Conservation (phyloP, 2,113 vertebrate species). For the Neodon shergylaensis region DNA sequence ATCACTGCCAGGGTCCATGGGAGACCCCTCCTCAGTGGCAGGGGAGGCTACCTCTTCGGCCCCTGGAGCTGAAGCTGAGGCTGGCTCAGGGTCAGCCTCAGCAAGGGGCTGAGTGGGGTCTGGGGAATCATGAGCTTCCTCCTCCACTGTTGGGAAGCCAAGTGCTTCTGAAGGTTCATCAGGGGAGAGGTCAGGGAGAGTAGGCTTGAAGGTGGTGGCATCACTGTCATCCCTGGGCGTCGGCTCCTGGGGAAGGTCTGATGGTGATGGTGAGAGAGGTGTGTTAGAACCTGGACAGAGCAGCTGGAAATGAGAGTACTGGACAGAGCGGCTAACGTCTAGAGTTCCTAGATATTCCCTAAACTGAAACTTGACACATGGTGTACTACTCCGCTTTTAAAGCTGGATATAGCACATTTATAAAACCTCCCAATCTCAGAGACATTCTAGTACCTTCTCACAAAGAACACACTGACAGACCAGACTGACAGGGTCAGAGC, state of each 20-base stretch:
- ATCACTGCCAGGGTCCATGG: constrained; percentile 92
- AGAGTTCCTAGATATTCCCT: background rate
- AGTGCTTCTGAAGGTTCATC: constrained; percentile 94
- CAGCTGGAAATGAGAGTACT: rapidly evolving
- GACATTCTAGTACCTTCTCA: background rate
- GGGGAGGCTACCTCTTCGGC: constrained; percentile 82
- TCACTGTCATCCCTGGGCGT: constrained; percentile 92
- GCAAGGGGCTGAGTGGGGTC: constrained; percentile 72
- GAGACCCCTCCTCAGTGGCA: constrained; percentile 85
- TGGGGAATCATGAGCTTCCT: constrained; percentile 85
- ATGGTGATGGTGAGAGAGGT: background rate
- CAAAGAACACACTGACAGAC: background rate
- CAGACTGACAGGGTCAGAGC: background rate
- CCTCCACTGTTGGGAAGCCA: constrained; percentile 85
- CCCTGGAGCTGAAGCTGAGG: constrained; percentile 74
- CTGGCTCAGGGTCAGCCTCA: constrained; percentile 84
- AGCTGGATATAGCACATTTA: background rate
- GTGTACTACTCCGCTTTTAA: background rate
- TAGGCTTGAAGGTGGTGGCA: constrained; percentile 94
- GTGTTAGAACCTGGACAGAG: rapidly evolving
- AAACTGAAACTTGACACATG: constrained; percentile 18
- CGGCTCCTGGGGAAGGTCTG: constrained; percentile 90
- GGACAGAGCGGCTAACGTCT: background rate
- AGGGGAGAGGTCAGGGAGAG: constrained; percentile 95
- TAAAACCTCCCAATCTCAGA: rapidly evolving